These are phyloP conservation scores for Drosophila pseudoobscura DNA, from an alignment of 1,140 invertebrate genomes.

Conservation along the genomic window DNA sequence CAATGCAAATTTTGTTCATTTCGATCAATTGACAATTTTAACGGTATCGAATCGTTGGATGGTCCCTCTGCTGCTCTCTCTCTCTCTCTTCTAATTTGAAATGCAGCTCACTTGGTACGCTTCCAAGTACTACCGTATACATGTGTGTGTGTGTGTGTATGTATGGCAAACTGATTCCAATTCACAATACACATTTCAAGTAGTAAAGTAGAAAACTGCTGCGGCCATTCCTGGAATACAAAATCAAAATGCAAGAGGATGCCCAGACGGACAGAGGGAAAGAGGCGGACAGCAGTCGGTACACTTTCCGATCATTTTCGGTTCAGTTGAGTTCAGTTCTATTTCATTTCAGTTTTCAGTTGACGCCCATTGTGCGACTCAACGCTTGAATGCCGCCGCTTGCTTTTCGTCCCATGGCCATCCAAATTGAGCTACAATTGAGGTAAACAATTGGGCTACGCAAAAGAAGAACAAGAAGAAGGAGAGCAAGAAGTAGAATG, in stretches of 20 bases:
- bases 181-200: constrained; percentile 35
- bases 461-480: constrained; percentile 33
- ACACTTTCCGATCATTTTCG: constrained; percentile 30
- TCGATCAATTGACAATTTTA: constrained; percentile 5
- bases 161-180: constrained; percentile 41
- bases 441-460: constrained; percentile 62
- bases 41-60: constrained; percentile 13
- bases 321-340: constrained; percentile 21
- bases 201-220: constrained; percentile 13
- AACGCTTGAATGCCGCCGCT: constrained; percentile 46
- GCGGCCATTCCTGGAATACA: constrained; percentile 30
- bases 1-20: too few relatives aligned
- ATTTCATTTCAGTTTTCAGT: constrained; percentile 14
- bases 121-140: constrained; percentile 24
- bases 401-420: constrained; percentile 36
- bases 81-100: constrained; percentile 18
- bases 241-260: constrained; percentile 42
- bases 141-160: constrained; percentile 1
- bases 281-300: constrained; percentile 5
- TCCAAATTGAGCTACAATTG: constrained; percentile 67
- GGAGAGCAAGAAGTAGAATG: background rate
- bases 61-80: background rate
- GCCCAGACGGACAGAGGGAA: background rate
- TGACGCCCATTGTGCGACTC: constrained; percentile 57
- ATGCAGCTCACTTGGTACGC: constrained; percentile 29